Evolutionary conservation across 1,140 invertebrate species (phyloP), one percentile per base, ranked within the genome.

Genomic region (Diachasmimorpha longicaudata): DNA sequence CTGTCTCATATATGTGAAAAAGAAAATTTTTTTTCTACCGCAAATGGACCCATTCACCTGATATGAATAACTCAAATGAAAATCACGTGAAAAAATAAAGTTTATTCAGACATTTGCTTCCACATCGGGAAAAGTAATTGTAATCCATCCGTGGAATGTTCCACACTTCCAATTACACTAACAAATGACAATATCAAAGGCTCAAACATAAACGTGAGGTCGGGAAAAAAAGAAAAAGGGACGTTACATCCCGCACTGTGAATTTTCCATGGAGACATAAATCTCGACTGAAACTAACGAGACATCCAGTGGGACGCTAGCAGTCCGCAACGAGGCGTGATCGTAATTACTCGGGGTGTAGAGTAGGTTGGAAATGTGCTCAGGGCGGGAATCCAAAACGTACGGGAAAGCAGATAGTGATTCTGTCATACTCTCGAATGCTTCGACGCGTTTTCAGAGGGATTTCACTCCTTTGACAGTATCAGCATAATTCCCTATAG

Each of bases 271-370:
- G 23, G 46, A 23, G 25, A 23, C 44, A 19, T 70, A 75, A 75
- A 75, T 75, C 16, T 39, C 31, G 19, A 10, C 14, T 75, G 25
- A 16, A 75, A 75, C 67, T 70, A 70, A 75, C 68, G 67, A 70
- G 74, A 70, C 68, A 52, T 37, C 13, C 67, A 52, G 46, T 75
- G 36, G 44, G 19, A 25, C 25, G 16, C 11, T 31, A 31, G 13
- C 39, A 42, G 39, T 66, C 13, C 16, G 72, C 23, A 52, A 55
- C 52, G 66, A 70, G 46, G 52, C 21, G 69, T 70, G 68, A 70
- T 46, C 16, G 21, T 48, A 75, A 75, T 75, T 70, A 75, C 68
- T 75, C 48, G 69, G 67, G 46, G 69, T 37, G 48, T 16, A 75
- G 63, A 42, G 42, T 42, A 21, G 36, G 74, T 31, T 69, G 44